These are phyloP conservation scores for Heliangelus exortis DNA, from an alignment of 2,797 vertebrate species.

Conservation along the genomic window DNA sequence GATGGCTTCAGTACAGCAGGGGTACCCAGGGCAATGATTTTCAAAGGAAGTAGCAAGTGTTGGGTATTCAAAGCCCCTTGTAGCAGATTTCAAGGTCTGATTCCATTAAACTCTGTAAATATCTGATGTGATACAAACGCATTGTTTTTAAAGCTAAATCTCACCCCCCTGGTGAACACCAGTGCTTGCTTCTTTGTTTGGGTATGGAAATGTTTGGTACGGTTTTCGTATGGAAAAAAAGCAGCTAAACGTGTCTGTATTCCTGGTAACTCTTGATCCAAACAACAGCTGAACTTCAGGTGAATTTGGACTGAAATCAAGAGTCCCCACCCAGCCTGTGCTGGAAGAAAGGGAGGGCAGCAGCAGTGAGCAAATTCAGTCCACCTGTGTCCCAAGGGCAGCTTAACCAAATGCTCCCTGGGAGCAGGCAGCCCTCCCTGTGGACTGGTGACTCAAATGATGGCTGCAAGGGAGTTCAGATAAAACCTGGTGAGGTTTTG, in stretches of 20 bases:
- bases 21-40: not conserved
- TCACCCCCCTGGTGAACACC: not conserved
- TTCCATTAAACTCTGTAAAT: not conserved
- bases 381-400: not conserved
- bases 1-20: not conserved
- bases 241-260: rapidly evolving
- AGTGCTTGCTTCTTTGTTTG: not conserved
- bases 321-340: not conserved
- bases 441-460: not conserved
- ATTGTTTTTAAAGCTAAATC: not conserved
- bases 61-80: not conserved
- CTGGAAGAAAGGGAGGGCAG: not conserved
- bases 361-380: no score
- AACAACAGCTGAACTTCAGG: not conserved
- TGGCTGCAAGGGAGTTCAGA: not conserved
- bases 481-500: not conserved
- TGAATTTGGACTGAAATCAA: not conserved
- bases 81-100: not conserved
- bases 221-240: rapidly evolving
- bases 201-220: no score
- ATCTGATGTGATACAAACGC: not conserved
- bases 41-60: not conserved
- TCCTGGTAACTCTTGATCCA: not conserved
- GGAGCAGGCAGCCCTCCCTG: not conserved
- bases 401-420: not conserved